Evolutionary conservation across 2,888 invertebrate genomes (phyloP).

Genomic region (Cephus runcator): DNA sequence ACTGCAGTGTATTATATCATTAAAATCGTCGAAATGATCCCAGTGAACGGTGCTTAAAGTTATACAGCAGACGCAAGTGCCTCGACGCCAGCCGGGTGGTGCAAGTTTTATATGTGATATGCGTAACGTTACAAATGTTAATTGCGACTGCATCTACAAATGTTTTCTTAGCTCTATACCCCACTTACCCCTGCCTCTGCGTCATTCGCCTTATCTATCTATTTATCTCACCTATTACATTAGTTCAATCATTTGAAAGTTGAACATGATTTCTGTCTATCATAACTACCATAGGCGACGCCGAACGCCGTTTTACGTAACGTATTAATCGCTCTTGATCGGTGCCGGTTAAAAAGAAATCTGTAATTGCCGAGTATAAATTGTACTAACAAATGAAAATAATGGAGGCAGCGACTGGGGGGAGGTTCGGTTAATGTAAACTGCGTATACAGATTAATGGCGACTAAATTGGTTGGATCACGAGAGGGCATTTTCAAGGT

Average conservation of each 20-base stretch:
- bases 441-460: too few relatives aligned
- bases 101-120: background rate
- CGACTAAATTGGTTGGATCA: too few relatives aligned
- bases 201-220: background rate
- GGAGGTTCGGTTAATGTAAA: too few relatives aligned
- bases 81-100: background rate
- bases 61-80: background rate
- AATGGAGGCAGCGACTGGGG: too few relatives aligned
- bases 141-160: background rate
- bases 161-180: background rate
- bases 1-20: background rate
- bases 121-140: background rate
- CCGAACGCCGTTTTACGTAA: background rate
- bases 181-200: background rate
- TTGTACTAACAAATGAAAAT: background rate
- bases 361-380: background rate
- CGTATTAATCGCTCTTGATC: background rate
- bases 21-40: background rate
- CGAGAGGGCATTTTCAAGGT: too few relatives aligned
- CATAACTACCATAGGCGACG: background rate
- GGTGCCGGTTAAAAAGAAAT: background rate
- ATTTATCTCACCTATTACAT: background rate
- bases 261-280: background rate
- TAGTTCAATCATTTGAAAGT: background rate
- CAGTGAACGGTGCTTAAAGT: background rate